phyloP scores from a whole-genome alignment of 2,113 vertebrate genomes.

The Notechis scutatus region DNA sequence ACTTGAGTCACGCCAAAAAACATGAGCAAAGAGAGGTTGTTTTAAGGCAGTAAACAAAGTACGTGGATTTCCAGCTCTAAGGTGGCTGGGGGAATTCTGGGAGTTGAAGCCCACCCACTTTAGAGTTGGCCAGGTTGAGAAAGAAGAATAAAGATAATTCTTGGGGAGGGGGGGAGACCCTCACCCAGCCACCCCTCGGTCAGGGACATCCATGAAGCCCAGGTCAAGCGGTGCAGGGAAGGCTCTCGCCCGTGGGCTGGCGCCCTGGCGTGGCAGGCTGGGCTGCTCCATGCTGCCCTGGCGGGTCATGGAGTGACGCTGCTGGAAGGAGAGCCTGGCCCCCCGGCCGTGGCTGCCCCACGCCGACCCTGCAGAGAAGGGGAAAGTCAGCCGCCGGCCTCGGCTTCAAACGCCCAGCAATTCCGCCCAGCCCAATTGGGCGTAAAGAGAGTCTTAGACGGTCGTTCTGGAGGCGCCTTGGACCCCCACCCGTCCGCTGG shows the following conservation, averaged over 20 bases:
- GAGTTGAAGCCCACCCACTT: not conserved
- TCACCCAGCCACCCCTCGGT: conserved; percentile 80
- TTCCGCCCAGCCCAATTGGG: too few species aligned
- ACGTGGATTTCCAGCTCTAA: too few species aligned
- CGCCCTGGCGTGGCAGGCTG: conserved; percentile 68
- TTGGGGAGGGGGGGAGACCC: too few species aligned
- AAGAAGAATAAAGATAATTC: too few species aligned
- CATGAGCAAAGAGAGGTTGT: too few species aligned
- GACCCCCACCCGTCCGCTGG: too few species aligned
- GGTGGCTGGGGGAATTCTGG: not conserved
- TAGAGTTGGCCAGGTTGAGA: too few species aligned
- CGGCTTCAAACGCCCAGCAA: too few species aligned
- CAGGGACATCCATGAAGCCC: conserved; percentile 81
- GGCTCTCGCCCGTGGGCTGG: conserved; percentile 22
- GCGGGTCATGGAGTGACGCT: conserved; percentile 65
- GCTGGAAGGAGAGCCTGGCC: not conserved
- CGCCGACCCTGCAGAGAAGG: conserved; percentile 23
- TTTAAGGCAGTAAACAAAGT: too few species aligned
- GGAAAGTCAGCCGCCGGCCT: too few species aligned
- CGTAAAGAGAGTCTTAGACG: not conserved
- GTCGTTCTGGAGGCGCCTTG: not conserved
- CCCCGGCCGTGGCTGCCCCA: not conserved
- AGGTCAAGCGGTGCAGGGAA: conserved; percentile 53
- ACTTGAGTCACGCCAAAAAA: too few species aligned
- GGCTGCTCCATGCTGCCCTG: conserved; percentile 80